Evolutionary conservation across 2,113 vertebrate genomes (phyloP).

Genomic region (Centrocercus urophasianus): DNA sequence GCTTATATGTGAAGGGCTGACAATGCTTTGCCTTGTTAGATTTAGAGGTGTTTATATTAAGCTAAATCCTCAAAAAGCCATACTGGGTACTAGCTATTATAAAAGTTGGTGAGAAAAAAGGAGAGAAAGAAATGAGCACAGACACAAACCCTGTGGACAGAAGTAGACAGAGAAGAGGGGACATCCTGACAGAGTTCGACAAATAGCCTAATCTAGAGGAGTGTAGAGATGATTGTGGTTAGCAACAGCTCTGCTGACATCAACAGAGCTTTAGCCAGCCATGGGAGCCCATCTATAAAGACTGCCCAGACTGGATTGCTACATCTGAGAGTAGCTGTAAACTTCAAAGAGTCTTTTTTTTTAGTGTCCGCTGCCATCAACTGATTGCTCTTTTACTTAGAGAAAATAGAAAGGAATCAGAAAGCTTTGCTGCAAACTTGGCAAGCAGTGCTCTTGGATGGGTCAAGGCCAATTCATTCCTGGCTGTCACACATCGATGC

Average conservation of each 20-base stretch:
- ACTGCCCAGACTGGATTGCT: neutral
- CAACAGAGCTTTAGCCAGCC: neutral
- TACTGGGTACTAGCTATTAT: neutral
- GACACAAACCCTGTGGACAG: neutral
- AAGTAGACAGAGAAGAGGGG: neutral
- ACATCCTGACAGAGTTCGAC: neutral
- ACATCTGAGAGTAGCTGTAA: neutral
- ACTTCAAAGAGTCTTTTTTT: neutral
- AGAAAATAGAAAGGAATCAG: neutral
- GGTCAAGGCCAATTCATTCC: neutral
- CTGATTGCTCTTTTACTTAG: neutral
- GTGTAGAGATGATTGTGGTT: neutral
- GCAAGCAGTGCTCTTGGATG: neutral
- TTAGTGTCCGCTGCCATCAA: neutral
- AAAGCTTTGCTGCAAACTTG: neutral
- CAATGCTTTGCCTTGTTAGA: neutral
- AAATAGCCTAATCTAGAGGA: neutral
- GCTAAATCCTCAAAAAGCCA: neutral
- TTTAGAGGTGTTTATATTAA: neutral
- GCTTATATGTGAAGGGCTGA: neutral
- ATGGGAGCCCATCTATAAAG: neutral
- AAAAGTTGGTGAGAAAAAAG: neutral
- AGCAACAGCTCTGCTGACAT: neutral
- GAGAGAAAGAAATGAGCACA: neutral
- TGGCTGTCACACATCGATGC: neutral